Conservation (phyloP, 2,888 invertebrate genomes). For the Epinotia demarniana region DNA sequence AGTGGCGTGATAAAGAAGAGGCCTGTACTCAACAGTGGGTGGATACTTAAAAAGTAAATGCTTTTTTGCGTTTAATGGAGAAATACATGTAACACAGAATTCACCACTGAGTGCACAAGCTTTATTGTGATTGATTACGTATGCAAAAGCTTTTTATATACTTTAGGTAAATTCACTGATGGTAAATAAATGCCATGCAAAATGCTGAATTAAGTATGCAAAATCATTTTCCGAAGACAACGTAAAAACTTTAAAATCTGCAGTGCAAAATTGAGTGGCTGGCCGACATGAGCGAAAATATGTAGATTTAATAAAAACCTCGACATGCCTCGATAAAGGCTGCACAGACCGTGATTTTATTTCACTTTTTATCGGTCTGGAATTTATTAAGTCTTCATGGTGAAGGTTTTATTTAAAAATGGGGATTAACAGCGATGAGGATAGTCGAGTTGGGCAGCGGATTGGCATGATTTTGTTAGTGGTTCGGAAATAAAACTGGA, state of each 20-base stretch:
- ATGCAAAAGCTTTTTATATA: not conserved
- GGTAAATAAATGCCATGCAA: constrained; percentile 19
- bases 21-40: too few relatives aligned
- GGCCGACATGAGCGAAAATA: constrained; percentile 38
- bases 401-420: constrained; percentile 33
- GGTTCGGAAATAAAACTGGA: constrained; percentile 3
- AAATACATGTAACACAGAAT: too few relatives aligned
- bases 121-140: too few relatives aligned
- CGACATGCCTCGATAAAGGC: constrained; percentile 40
- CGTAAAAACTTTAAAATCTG: constrained; percentile 37
- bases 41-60: too few relatives aligned
- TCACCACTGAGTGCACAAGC: too few relatives aligned
- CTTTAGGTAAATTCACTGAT: not conserved
- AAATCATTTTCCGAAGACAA: constrained; percentile 29
- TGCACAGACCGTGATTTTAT: constrained; percentile 40
- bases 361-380: constrained; percentile 42
- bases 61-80: too few relatives aligned
- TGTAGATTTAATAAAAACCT: constrained; percentile 45
- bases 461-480: constrained; percentile 21
- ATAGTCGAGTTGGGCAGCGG: constrained; percentile 9
- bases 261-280: constrained; percentile 32
- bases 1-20: too few relatives aligned
- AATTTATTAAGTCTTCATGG: constrained; percentile 39
- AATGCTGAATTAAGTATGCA: constrained; percentile 30
- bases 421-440: constrained; percentile 32